phyloP scores from a whole-genome alignment of 1,140 invertebrate genomes.

The Mizuhopecten yessoensis region DNA sequence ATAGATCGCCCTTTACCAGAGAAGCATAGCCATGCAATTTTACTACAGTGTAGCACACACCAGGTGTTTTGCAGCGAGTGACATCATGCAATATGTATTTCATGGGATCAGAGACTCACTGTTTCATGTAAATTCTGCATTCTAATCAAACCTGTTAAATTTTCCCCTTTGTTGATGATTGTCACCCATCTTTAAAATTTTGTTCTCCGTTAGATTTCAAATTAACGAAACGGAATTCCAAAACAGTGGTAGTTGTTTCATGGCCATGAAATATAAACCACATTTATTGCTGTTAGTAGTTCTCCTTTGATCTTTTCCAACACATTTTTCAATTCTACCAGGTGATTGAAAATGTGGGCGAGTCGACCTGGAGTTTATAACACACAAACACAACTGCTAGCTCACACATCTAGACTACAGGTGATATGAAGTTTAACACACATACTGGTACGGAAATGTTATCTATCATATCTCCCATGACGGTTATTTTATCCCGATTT shows the following conservation, averaged over 20 bases:
- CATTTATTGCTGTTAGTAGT: neutral
- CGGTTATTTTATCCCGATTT: no score
- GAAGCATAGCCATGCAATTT: slow-evolving; percentile 15
- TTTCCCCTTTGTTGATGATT: no score
- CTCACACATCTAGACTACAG: neutral
- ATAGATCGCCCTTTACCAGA: neutral
- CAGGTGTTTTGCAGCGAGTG: neutral
- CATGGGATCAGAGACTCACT: neutral
- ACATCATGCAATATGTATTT: neutral
- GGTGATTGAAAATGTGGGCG: neutral
- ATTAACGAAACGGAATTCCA: no score
- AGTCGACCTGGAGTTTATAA: neutral
- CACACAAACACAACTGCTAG: neutral
- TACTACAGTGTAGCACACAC: neutral
- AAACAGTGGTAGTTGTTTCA: neutral
- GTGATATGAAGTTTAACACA: no score
- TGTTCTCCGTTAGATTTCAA: neutral
- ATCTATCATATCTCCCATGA: no score
- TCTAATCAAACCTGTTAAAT: no score
- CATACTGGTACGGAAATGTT: no score
- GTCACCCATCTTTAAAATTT: no score
- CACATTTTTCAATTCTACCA: neutral
- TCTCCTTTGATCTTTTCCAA: neutral
- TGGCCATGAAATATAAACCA: neutral
- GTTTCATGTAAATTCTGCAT: neutral